Evolutionary conservation across 2,888 invertebrate genomes (phyloP).

Genomic region (Cephus rjabovi): DNA sequence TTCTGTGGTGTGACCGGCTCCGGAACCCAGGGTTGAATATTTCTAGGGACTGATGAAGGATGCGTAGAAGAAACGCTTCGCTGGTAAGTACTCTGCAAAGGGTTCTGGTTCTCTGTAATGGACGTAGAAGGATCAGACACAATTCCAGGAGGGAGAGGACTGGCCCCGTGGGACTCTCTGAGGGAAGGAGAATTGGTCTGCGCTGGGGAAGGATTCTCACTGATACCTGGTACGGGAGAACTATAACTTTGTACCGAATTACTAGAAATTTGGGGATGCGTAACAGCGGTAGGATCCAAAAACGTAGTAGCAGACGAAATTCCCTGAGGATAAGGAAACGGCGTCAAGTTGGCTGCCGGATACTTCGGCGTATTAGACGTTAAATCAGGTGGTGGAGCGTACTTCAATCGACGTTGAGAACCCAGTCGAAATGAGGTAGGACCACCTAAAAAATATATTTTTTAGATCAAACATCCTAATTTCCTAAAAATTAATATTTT

Average conservation of each 20-base stretch:
- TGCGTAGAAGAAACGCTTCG: not conserved
- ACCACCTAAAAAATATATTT: conserved; percentile 37
- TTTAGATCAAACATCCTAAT: not conserved
- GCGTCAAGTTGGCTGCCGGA: conserved; percentile 1
- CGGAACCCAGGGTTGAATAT: conserved; percentile 46
- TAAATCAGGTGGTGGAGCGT: conserved; percentile 83
- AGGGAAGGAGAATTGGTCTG: conserved; percentile 40
- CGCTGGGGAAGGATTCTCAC: conserved; percentile 31
- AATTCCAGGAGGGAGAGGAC: conserved; percentile 26
- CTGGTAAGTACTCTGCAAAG: not conserved
- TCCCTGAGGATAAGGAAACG: conserved; percentile 21
- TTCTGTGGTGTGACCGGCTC: conserved; percentile 61
- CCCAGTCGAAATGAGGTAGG: conserved; percentile 72
- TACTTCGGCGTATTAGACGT: conserved; percentile 43
- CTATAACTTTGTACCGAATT: conserved; percentile 19
- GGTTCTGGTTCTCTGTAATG: not conserved
- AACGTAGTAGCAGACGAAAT: conserved; percentile 27
- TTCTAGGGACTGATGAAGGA: conserved; percentile 36
- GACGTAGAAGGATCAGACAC: not conserved
- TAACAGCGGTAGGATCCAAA: conserved; percentile 37
- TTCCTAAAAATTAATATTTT: not conserved
- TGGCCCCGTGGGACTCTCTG: conserved; percentile 44
- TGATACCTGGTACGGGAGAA: conserved; percentile 19
- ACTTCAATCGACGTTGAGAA: conserved; percentile 76
- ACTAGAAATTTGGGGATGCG: not conserved